Conservation (phyloP, 1,140 invertebrate species). For the Stegodyphus dumicola region DNA sequence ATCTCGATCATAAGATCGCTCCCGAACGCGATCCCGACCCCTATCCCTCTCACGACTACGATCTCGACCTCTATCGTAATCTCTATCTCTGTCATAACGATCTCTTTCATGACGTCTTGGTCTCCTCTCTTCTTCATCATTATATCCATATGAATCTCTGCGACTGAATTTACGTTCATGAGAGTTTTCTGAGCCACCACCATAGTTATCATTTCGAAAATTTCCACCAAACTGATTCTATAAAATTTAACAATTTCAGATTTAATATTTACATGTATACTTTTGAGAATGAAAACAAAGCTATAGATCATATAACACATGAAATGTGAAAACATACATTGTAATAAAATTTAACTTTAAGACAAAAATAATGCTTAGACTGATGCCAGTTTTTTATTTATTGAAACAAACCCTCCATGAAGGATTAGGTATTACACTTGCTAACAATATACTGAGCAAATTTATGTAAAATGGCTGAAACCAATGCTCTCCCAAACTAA, state of each 20-base stretch:
- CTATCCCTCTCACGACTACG: constrained; percentile 60
- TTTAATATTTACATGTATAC: not conserved
- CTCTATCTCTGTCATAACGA: constrained; percentile 46
- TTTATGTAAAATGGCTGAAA: no score
- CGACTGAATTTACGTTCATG: constrained; percentile 34
- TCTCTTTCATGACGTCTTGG: constrained; percentile 33
- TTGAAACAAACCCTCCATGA: no score
- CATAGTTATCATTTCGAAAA: constrained; percentile 13
- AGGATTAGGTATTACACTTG: no score
- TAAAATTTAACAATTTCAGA: not conserved
- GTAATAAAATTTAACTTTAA: no score
- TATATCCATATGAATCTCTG: constrained; percentile 39
- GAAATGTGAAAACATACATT: no score
- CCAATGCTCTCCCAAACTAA: no score
- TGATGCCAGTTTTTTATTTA: no score
- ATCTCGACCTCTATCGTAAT: constrained; percentile 55
- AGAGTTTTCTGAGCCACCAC: not conserved
- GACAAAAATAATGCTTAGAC: no score
- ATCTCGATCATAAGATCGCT: constrained; percentile 62
- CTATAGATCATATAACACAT: no score
- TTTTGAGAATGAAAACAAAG: not conserved
- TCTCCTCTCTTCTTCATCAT: constrained; percentile 48
- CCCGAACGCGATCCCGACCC: constrained; percentile 62
- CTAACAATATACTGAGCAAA: no score
- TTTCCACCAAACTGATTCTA: constrained; percentile 19